phyloP scores from a whole-genome alignment of 2,888 invertebrate genomes.

The Cryptocephalus primarius region DNA sequence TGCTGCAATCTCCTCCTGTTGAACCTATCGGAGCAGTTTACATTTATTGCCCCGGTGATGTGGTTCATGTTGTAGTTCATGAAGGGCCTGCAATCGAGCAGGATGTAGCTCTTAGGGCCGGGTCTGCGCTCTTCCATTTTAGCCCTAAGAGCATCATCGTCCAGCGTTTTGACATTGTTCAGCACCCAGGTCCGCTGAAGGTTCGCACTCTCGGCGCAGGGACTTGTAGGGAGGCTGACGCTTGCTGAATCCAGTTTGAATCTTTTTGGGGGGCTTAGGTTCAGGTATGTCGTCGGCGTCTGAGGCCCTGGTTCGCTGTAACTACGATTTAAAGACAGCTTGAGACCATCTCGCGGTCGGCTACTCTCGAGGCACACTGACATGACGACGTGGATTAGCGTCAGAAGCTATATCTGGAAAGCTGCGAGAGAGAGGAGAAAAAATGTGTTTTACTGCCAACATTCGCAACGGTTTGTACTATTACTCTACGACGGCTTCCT shows the following conservation, averaged over 20 bases:
- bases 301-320: conserved; percentile 46
- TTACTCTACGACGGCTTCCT: neutral
- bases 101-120: conserved; percentile 33
- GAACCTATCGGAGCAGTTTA: conserved; percentile 60
- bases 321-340: conserved; percentile 45
- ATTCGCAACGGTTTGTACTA: conserved; percentile 1
- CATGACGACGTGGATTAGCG: conserved; percentile 32
- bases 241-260: conserved; percentile 43
- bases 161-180: conserved; percentile 41
- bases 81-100: conserved; percentile 59
- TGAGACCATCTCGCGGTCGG: conserved; percentile 44
- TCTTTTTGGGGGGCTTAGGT: conserved; percentile 28
- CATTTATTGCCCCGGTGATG: conserved; percentile 56
- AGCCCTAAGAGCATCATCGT: conserved; percentile 41
- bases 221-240: conserved; percentile 40
- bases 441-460: conserved; percentile 10
- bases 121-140: conserved; percentile 32
- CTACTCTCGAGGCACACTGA: conserved; percentile 43
- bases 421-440: conserved; percentile 21
- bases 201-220: conserved; percentile 44
- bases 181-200: conserved; percentile 42
- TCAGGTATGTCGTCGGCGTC: conserved; percentile 27
- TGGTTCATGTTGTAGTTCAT: conserved; percentile 59
- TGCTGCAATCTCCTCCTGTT: conserved; percentile 54
- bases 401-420: conserved; percentile 36